Evolutionary conservation across 2,888 invertebrate genomes (phyloP).

Genomic region (Tenthredo livida): DNA sequence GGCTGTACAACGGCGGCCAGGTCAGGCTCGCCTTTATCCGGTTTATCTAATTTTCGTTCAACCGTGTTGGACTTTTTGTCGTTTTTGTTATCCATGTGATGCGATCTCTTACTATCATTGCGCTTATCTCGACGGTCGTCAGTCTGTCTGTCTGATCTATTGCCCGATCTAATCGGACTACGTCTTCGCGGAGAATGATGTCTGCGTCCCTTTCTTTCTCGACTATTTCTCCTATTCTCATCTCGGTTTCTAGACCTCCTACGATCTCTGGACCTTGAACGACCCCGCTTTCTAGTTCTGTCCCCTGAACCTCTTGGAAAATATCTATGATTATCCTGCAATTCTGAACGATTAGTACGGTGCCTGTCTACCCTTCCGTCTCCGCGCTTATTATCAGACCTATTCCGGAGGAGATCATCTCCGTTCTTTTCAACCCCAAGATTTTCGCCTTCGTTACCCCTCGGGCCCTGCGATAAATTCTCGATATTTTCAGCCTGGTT

Average conservation of each 20-base stretch:
- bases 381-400: conserved; percentile 61
- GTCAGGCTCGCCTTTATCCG: conserved; percentile 53
- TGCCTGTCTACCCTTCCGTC: conserved; percentile 60
- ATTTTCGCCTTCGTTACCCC: conserved; percentile 22
- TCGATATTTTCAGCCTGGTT: conserved; percentile 60
- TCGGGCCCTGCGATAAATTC: conserved; percentile 47
- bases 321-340: conserved; percentile 61
- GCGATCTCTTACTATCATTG: conserved; percentile 63
- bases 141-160: conserved; percentile 65
- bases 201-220: conserved; percentile 67
- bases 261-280: conserved; percentile 72
- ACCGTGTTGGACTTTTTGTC: conserved; percentile 55
- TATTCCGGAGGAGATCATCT: conserved; percentile 55
- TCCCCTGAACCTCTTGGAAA: conserved; percentile 69
- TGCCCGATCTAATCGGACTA: conserved; percentile 65
- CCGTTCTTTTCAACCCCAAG: conserved; percentile 60
- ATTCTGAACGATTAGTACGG: conserved; percentile 62
- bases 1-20: conserved; percentile 63
- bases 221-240: conserved; percentile 66
- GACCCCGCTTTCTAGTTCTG: conserved; percentile 65
- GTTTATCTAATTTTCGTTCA: conserved; percentile 59
- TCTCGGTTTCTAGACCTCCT: conserved; percentile 69
- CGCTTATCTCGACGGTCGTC: conserved; percentile 66
- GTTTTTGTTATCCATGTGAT: conserved; percentile 62
- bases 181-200: conserved; percentile 69